Conservation (phyloP, 2,113 vertebrate species). For the Empidonax alnorum region DNA sequence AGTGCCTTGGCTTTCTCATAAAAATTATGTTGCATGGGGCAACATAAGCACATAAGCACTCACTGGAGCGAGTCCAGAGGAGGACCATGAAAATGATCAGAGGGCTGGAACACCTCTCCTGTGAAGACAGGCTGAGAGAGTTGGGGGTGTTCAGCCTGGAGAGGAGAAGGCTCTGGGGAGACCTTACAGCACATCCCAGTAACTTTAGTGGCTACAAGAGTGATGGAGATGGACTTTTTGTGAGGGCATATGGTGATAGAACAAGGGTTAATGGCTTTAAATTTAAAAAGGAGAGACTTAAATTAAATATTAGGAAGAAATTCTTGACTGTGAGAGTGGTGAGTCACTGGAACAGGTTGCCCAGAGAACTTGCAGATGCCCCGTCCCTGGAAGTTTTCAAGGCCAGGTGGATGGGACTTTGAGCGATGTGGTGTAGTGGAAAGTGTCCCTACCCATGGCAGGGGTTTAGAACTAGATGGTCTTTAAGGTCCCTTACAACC, state of each 20-base stretch:
- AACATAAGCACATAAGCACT: not conserved
- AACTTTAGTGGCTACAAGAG: not conserved
- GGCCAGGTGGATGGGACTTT: not conserved
- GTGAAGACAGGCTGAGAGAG: not conserved
- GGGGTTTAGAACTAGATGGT: rapidly evolving
- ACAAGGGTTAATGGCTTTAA: not conserved
- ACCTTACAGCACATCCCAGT: not conserved
- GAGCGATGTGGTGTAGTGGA: not conserved
- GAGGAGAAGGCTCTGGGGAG: not conserved
- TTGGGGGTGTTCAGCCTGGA: not conserved
- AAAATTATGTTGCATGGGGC: not conserved
- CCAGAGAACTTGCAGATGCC: not conserved
- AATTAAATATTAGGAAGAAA: not conserved
- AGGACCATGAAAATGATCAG: not conserved
- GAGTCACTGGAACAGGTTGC: not conserved
- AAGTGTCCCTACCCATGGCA: not conserved
- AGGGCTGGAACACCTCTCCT: not conserved
- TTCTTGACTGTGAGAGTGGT: not conserved
- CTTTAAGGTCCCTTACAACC: not conserved
- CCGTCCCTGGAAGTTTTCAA: not conserved
- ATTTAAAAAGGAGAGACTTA: not conserved
- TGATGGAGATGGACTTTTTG: not conserved
- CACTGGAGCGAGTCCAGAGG: not conserved
- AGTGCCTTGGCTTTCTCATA: rapidly evolving
- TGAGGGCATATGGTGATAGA: not conserved